Percentiles rank a stretch among this genome's conserved stretches.
Conservation (phyloP, 1,140 invertebrate genomes). For the Drosophila mayri region DNA sequence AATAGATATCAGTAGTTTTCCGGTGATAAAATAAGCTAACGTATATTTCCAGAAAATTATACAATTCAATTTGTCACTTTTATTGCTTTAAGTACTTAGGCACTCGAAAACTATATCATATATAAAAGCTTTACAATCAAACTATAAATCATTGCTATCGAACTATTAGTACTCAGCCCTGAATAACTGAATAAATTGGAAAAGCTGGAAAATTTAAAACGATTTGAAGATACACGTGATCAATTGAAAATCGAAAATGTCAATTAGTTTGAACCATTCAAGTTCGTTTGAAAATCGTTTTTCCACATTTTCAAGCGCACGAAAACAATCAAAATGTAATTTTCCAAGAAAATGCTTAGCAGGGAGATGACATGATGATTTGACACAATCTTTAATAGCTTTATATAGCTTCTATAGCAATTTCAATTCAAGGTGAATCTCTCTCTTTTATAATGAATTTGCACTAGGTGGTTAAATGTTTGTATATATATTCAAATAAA, state of each 20-base stretch:
- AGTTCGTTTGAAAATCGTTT: constrained; percentile 36
- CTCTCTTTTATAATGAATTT: neutral
- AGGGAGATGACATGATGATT: constrained; percentile 24
- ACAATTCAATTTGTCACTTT: neutral
- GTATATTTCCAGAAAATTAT: constrained; percentile 8
- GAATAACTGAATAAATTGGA: constrained; percentile 18
- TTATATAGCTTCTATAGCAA: neutral
- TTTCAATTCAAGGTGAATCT: constrained; percentile 30
- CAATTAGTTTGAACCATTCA: constrained; percentile 32
- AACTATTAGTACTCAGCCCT: neutral
- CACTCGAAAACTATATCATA: constrained; percentile 1
- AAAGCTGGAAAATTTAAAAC: constrained; percentile 1
- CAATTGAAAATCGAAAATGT: constrained; percentile 31
- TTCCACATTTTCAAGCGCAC: constrained; percentile 20
- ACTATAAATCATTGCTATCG: constrained; percentile 22
- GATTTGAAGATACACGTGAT: constrained; percentile 10
- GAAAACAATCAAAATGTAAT: constrained; percentile 51
- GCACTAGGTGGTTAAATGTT: neutral
- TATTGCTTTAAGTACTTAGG: constrained; percentile 4
- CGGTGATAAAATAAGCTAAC: neutral
- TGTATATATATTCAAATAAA: neutral
- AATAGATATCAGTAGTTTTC: neutral
- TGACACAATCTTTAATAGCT: constrained; percentile 11
- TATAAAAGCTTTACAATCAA: constrained; percentile 1
- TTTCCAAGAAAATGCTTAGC: constrained; percentile 24